Base-by-base conservation (phyloP, 37 sponge, comb jelly and placozoan genomes). In the Oscarella lobularis region DNA sequence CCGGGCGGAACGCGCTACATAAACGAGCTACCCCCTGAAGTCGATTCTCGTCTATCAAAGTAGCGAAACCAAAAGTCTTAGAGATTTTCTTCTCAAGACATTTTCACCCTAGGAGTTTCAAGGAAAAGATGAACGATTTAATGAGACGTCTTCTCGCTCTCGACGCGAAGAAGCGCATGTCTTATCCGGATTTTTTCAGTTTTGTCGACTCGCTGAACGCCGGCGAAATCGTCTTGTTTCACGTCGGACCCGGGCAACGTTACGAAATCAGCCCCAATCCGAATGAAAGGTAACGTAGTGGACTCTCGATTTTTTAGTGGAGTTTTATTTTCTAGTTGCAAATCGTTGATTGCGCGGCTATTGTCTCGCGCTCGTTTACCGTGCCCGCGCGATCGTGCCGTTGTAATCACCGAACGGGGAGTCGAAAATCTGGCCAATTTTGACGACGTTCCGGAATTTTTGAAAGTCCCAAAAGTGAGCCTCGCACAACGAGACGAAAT, bases 1-100 rank as follows among this genome's bases (percentile, higher is more conserved):
- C 3, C 31, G 35, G 68, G 83, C 31, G 73, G 77, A 29, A 67
- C 85, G 35, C 87, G 75, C 54, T 94, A 94, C 77, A 73, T 89
- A 54, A 14, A 80, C n/a, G 95, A 94, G 75, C 81, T 94, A 34
- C 90, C 95, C 6, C 4, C 81, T 2, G 76, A 76, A 0, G 88
- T 94, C 35, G 77, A 89, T 41, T 82, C 71, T 55, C 67, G 87
- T 37, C 37, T 94, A 6, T 83, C 95, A 35, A 69, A 73, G 91
- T 90, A 66, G n/a, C n/a, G n/a, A n/a, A n/a, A n/a, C n/a, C n/a
- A n/a, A n/a, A n/a, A n/a, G n/a, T n/a, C n/a, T n/a, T n/a, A n/a
- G n/a, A n/a, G n/a, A n/a, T n/a, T n/a, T n/a, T n/a, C n/a, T n/a
- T n/a, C n/a, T n/a, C n/a, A n/a, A n/a, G n/a, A n/a, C n/a, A n/a